A percentile compares a stretch with the other conserved stretches of the same genome.
These are phyloP conservation scores for Cataglyphis albicans DNA, from an alignment of 2,888 invertebrate species.

Conservation along the genomic window DNA sequence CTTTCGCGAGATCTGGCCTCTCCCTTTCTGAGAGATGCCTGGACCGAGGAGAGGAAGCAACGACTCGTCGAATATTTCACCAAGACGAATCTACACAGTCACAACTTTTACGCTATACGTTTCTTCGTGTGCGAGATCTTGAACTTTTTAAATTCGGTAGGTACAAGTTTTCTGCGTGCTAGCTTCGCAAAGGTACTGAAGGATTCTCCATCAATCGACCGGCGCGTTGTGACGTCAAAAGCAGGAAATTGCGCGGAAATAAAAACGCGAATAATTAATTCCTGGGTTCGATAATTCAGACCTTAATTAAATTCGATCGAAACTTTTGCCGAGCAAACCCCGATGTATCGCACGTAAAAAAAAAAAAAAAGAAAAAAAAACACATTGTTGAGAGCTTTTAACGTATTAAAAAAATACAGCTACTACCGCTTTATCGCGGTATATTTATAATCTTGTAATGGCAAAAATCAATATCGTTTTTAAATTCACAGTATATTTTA, in stretches of 20 bases:
- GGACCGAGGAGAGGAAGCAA: constrained; percentile 87
- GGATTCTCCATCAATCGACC: constrained; percentile 11
- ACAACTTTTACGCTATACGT: constrained; percentile 89
- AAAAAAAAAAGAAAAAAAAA: neutral
- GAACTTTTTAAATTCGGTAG: constrained; percentile 91
- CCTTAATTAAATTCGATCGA: neutral
- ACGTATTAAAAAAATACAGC: neutral
- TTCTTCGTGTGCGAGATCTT: constrained; percentile 91
- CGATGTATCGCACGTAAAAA: constrained; percentile 7
- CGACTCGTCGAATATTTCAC: constrained; percentile 88
- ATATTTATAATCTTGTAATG: neutral
- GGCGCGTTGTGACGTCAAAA: constrained; percentile 34
- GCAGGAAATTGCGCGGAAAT: constrained; percentile 44
- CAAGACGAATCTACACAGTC: constrained; percentile 87
- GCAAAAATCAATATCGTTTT: constrained; percentile 4
- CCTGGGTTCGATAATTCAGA: constrained; percentile 28
- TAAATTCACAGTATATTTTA: neutral
- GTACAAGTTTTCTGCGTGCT: constrained; percentile 74
- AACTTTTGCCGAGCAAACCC: constrained; percentile 9
- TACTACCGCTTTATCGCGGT: neutral
- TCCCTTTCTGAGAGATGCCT: constrained; percentile 88
- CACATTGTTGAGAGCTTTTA: constrained; percentile 4
- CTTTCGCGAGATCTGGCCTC: constrained; percentile 88
- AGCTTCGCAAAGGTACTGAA: neutral
- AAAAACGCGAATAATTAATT: constrained; percentile 46